Conservation (phyloP, 23 tunicate genomes). For the Clavelina lepadiformis region DNA sequence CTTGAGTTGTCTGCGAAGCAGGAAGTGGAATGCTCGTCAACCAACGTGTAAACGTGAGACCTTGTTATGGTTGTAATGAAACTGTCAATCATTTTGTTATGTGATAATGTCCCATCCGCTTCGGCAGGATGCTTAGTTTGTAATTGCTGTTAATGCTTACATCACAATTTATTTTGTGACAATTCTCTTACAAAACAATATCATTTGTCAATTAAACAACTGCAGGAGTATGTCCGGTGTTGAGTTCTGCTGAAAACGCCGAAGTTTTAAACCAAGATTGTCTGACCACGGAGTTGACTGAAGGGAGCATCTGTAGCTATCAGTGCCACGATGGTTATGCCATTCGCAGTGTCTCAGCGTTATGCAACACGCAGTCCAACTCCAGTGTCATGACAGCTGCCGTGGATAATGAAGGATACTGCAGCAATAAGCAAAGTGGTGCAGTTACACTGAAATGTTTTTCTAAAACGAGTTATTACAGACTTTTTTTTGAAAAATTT, state of each 20-base stretch:
- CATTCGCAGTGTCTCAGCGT: slow-evolving; percentile 5
- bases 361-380: background rate
- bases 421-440: background rate
- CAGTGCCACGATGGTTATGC: slow-evolving; percentile 49
- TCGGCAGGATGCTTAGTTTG: no score
- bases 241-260: slow-evolving; percentile 17
- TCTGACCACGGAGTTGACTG: slow-evolving; percentile 13
- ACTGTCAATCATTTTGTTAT: no score
- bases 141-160: no score
- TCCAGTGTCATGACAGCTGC: no score
- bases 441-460: background rate
- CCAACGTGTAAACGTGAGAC: slow-evolving; percentile 63
- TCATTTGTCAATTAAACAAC: background rate
- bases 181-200: background rate
- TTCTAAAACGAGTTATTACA: no score
- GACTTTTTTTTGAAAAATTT: no score
- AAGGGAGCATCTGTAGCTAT: slow-evolving; percentile 43
- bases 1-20: slow-evolving; percentile 36
- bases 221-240: slow-evolving; percentile 44
- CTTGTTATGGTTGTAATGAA: no score
- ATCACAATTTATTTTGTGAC: background rate
- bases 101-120: no score
- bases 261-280: slow-evolving; percentile 26
- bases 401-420: no score
- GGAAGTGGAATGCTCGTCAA: slow-evolving; percentile 40